Percentiles rank a stretch among this genome's conserved stretches.
Conservation (phyloP, 2,113 vertebrate genomes). For the Alaudala cheleensis region DNA sequence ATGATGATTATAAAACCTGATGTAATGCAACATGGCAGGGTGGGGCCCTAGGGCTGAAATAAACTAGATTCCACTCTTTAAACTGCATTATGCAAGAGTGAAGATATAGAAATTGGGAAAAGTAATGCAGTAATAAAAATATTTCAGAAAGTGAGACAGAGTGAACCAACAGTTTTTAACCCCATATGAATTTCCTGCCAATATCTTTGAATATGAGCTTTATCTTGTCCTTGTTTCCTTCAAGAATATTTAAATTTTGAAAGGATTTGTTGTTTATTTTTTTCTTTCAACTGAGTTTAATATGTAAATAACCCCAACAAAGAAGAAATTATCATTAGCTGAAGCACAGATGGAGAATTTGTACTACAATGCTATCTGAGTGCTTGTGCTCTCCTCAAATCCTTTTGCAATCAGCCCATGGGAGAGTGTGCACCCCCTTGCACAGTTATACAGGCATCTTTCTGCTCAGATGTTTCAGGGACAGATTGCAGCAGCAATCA, state of each 20-base stretch:
- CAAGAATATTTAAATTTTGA: neutral
- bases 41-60: conserved; percentile 32
- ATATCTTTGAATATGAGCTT: neutral
- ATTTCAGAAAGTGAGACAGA: neutral
- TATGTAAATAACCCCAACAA: neutral
- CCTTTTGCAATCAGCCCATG: neutral
- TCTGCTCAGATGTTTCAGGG: neutral
- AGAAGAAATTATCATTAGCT: neutral
- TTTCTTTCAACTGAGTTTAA: neutral
- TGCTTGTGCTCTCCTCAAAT: neutral
- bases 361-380: neutral
- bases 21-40: conserved; percentile 39
- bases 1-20: conserved; percentile 45
- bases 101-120: conserved; percentile 18
- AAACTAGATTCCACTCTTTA: conserved; percentile 49
- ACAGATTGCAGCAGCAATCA: neutral
- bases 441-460: neutral
- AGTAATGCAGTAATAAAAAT: conserved; percentile 42
- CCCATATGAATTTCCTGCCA: neutral
- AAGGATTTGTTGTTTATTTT: neutral
- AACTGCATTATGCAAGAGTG: conserved; percentile 25
- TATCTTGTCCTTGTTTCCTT: neutral
- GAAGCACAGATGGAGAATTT: neutral
- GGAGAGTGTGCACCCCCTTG: neutral
- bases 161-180: neutral